Evolutionary conservation across 1,140 invertebrate species (phyloP).

Genomic region (Gryon sp.): DNA sequence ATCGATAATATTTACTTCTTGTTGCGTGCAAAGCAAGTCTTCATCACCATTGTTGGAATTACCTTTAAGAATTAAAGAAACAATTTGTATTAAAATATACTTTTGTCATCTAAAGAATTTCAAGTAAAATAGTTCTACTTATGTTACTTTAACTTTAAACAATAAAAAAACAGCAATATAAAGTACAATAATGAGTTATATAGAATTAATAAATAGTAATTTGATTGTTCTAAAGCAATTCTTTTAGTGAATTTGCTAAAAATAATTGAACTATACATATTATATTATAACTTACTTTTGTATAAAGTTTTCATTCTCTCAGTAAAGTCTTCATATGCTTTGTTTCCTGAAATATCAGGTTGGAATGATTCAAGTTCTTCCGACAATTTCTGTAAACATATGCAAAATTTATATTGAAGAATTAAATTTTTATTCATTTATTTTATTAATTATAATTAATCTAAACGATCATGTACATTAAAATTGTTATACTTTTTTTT

Average conservation of each 20-base stretch:
- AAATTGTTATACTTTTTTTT: background rate
- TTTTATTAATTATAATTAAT: background rate
- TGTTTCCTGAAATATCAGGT: conserved; percentile 1
- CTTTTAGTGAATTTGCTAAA: too few relatives aligned
- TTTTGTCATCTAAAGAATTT: too few relatives aligned
- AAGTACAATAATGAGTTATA: too few relatives aligned
- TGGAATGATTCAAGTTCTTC: conserved; percentile 17
- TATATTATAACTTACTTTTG: conserved; percentile 3
- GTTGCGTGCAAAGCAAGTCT: conserved; percentile 66
- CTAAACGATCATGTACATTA: background rate
- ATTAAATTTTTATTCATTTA: background rate
- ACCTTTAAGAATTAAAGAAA: background rate
- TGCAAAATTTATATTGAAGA: too few relatives aligned
- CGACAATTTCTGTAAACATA: conserved; percentile 17
- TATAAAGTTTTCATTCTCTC: background rate
- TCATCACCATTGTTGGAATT: conserved; percentile 46
- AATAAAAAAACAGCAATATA: too few relatives aligned
- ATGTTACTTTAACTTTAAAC: too few relatives aligned
- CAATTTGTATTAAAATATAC: background rate
- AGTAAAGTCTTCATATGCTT: background rate
- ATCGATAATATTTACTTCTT: conserved; percentile 76
- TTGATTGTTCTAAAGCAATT: too few relatives aligned
- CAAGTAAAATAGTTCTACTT: too few relatives aligned
- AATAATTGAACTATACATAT: too few relatives aligned
- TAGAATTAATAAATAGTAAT: too few relatives aligned